Evolutionary conservation across 2,888 invertebrate species (phyloP).

Genomic region (Galeopsomyia nigrocyanea): DNA sequence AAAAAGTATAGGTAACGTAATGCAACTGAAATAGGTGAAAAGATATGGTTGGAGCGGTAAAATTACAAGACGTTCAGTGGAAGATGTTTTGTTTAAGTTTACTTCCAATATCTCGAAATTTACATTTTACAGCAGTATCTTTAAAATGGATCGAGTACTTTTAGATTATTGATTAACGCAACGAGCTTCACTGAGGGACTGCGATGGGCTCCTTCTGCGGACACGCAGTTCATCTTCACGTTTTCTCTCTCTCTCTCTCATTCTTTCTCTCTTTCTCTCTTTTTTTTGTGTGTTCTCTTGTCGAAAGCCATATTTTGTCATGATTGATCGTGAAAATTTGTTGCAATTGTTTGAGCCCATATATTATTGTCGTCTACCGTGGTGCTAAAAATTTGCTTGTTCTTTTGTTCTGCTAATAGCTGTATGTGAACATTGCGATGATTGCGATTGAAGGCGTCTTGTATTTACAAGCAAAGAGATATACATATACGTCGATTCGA

Average conservation of each 20-base stretch:
- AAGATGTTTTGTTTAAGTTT: conserved; percentile 68
- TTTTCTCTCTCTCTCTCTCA: background rate
- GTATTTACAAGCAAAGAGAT: conserved; percentile 46
- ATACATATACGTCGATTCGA: conserved; percentile 32
- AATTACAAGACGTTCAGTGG: conserved; percentile 54
- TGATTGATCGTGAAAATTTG: background rate
- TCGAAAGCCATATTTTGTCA: no score
- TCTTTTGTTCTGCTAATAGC: conserved; percentile 6
- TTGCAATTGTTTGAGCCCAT: conserved; percentile 21
- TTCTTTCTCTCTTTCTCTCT: conserved; percentile 3
- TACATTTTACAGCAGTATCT: conserved; percentile 59
- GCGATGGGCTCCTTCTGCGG: conserved; percentile 39
- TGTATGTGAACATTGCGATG: conserved; percentile 31
- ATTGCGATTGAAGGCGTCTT: conserved; percentile 31
- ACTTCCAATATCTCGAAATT: conserved; percentile 68
- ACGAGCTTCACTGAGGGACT: conserved; percentile 53
- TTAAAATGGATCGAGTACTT: conserved; percentile 56
- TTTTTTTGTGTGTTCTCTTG: background rate
- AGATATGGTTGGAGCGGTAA: conserved; percentile 34
- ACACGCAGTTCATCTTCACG: conserved; percentile 1
- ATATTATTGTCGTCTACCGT: conserved; percentile 44
- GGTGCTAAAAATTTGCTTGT: conserved; percentile 35
- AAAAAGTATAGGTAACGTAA: no score
- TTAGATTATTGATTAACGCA: conserved; percentile 53
- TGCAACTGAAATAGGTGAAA: conserved; percentile 30